Evolutionary conservation across 1,140 invertebrate genomes (phyloP).

Genomic region (Drosophila saltans): DNA sequence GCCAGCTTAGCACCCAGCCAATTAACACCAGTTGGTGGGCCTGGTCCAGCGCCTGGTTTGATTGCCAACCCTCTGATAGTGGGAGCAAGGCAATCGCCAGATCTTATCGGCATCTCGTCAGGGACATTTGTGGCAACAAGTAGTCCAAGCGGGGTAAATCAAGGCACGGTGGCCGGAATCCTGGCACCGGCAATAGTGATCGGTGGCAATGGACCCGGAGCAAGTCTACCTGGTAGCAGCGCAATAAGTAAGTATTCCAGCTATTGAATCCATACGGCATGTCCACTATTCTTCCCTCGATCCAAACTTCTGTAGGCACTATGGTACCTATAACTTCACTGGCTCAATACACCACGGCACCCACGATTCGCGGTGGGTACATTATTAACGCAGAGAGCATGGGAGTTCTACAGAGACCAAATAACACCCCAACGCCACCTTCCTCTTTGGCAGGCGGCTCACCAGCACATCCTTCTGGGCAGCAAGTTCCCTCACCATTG

Average conservation of each 20-base stretch:
- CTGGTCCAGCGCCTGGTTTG: conserved; percentile 32
- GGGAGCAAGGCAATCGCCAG: conserved; percentile 68
- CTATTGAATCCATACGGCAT: neutral
- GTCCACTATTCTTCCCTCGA: conserved; percentile 7
- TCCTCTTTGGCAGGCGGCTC: conserved; percentile 51
- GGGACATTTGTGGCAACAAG: conserved; percentile 57
- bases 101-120: conserved; percentile 68
- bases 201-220: conserved; percentile 41
- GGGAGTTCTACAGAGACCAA: conserved; percentile 60
- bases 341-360: conserved; percentile 73
- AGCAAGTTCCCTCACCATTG: conserved; percentile 40
- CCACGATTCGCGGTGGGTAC: conserved; percentile 70
- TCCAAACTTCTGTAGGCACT: conserved; percentile 48
- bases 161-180: conserved; percentile 47
- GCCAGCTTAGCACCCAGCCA: conserved; percentile 60
- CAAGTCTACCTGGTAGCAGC: conserved; percentile 56
- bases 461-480: conserved; percentile 52
- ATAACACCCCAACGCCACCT: conserved; percentile 62
- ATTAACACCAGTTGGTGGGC: conserved; percentile 31
- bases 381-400: conserved; percentile 66
- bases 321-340: conserved; percentile 70
- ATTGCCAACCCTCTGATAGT: conserved; percentile 64
- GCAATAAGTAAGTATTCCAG: conserved; percentile 62
- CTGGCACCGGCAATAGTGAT: conserved; percentile 75
- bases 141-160: conserved; percentile 26